phyloP scores from a whole-genome alignment of 2,888 invertebrate species.

The Dryobotodes eremita region DNA sequence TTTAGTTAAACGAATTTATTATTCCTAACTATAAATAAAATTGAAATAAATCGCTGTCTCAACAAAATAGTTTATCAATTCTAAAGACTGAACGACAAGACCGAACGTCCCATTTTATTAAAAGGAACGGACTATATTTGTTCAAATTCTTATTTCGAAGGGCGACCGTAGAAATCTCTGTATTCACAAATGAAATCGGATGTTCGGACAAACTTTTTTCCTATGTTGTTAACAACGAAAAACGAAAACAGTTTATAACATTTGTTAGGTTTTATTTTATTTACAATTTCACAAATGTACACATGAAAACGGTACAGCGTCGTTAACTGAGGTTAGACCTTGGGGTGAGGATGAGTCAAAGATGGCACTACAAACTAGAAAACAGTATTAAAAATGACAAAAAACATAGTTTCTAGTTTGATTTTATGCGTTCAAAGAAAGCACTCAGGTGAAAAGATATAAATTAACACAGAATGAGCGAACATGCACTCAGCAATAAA shows the following conservation, averaged over 20 bases:
- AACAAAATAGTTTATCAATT: constrained; percentile 38
- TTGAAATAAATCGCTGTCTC: constrained; percentile 19
- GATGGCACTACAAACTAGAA: neutral
- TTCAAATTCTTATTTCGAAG: constrained; percentile 32
- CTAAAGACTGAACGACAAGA: constrained; percentile 21
- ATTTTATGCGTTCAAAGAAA: neutral
- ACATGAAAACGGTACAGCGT: neutral
- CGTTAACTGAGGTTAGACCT: neutral
- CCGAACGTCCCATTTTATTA: constrained; percentile 35
- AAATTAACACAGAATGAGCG: neutral
- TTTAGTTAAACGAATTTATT: neutral
- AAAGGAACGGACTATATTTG: constrained; percentile 43
- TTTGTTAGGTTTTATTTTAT: neutral
- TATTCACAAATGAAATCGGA: constrained; percentile 10
- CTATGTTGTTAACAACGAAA: too few species aligned
- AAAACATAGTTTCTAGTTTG: neutral
- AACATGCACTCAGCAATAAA: neutral
- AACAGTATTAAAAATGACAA: neutral
- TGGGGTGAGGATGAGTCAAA: neutral
- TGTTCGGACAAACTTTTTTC: neutral
- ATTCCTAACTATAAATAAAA: constrained; percentile 12
- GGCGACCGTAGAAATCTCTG: constrained; percentile 16
- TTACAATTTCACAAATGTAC: neutral
- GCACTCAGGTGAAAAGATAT: neutral
- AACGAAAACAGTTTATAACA: neutral